phyloP scores from a whole-genome alignment of 2,797 vertebrate species.

The Neosalanx taihuensis region DNA sequence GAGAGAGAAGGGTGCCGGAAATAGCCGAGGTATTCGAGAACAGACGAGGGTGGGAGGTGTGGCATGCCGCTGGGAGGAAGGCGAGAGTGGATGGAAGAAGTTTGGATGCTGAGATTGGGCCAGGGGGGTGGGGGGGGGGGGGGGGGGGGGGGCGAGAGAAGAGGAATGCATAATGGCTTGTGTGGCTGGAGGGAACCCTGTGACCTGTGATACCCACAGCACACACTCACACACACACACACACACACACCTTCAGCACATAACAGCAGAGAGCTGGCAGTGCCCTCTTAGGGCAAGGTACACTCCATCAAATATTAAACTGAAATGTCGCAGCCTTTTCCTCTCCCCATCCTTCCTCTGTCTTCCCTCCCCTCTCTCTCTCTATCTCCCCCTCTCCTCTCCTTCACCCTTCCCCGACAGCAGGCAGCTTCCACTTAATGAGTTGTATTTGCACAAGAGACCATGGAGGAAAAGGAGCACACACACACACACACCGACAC shows the following conservation, averaged over 20 bases:
- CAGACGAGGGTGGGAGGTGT: constrained; percentile 1
- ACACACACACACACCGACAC: constrained; percentile 1
- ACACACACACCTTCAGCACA: not conserved
- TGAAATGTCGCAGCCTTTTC: constrained; percentile 27
- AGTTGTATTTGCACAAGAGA: constrained; percentile 38
- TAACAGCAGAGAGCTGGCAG: not conserved
- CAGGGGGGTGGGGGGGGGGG: not conserved
- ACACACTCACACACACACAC: not conserved
- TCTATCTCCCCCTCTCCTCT: not conserved
- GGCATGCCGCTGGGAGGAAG: not conserved
- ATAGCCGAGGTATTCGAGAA: constrained; percentile 19
- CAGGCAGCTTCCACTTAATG: constrained; percentile 37
- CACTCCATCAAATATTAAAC: constrained; percentile 28
- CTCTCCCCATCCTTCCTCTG: constrained; percentile 7
- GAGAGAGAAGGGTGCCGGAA: not conserved
- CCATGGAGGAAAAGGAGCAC: constrained; percentile 16
- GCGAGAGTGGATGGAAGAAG: not conserved
- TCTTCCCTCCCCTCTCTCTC: constrained; percentile 7
- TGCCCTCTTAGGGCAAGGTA: not conserved
- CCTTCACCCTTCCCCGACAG: constrained; percentile 3
- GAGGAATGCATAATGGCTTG: constrained; percentile 12
- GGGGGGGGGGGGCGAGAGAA: constrained; percentile 2
- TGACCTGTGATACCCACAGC: not conserved
- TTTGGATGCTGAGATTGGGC: not conserved
- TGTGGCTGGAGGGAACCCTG: not conserved